Evolutionary conservation across 2,888 invertebrate species (phyloP), one percentile per base, ranked within the genome.

Genomic region (Cheiracanthium punctorium): DNA sequence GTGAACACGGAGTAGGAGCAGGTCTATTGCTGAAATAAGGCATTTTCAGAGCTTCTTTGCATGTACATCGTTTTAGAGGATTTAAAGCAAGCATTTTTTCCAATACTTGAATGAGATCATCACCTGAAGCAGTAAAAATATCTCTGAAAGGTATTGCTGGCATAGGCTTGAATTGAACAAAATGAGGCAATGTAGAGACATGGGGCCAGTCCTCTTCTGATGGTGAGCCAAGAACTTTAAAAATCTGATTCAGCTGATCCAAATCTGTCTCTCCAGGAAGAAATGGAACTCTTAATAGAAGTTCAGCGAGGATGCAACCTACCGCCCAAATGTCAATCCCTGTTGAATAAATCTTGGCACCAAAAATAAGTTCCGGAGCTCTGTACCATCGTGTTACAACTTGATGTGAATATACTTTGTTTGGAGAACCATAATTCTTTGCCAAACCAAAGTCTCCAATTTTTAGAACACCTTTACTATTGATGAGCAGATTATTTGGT

Each of bases 241-340:
- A 99, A 90, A 99, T 99, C 90, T 95, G 96, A 0, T 96, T 96
- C 64, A 99, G 93, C 91, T 99, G 99, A 93, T 99, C 98, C 80
- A 99, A 93, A 92, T 99, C 99, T 0, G 98, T 96, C 90, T 99
- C 99, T 7, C 99, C 99, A 0, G 98, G 97, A 88, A 99, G 93
- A 90, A 99, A 96, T 0, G 99, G 99, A 41, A 87, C 89, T 88
- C 97, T 93, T n/a, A 97, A 93, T 72, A 97, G 92, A 28, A 99
- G 93, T 92, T 99, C 99, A 0, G 98, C 99, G 88, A 99, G 92
- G 91, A 99, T 99, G 91, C 99, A 99, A 2, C 99, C 99, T 14
- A 98, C 95, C 2, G 99, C 98, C 99, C 99, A 99, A 93, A 99
- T 98, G 91, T 99, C 99, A 20, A 99, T 96, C 0, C 97, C 97